Evolutionary conservation across 2,113 vertebrate species (phyloP).

Genomic region (Hippolais icterina): DNA sequence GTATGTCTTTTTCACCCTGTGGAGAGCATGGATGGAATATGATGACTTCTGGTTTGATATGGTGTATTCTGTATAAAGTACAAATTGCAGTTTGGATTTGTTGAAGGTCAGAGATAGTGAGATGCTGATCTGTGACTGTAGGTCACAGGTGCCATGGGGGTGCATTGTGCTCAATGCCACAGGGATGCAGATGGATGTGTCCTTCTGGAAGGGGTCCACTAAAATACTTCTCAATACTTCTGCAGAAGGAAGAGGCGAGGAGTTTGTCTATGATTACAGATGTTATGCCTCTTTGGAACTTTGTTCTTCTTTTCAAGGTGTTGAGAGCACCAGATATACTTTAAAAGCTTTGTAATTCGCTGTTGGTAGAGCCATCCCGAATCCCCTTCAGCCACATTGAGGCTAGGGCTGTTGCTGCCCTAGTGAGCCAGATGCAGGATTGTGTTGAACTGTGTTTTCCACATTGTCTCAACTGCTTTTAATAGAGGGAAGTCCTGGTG

Average conservation of each 20-base stretch:
- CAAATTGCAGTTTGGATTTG: not conserved
- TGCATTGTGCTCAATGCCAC: not conserved
- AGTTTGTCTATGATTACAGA: not conserved
- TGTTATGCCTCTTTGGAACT: not conserved
- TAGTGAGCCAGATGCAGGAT: not conserved
- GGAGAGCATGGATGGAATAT: not conserved
- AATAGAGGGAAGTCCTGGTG: not conserved
- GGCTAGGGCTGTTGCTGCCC: not conserved
- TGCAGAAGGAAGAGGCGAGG: not conserved
- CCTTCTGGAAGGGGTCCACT: not conserved
- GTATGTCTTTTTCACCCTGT: not conserved
- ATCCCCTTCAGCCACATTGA: not conserved
- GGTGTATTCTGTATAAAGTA: not conserved
- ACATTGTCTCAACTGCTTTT: not conserved
- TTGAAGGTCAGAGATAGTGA: not conserved
- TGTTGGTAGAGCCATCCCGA: not conserved
- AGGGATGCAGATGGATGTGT: not conserved
- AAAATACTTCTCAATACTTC: not conserved
- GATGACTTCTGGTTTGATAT: not conserved
- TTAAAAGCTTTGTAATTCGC: not conserved
- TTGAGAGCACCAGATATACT: not conserved
- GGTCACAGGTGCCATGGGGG: not conserved
- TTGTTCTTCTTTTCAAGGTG: not conserved
- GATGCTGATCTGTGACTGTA: not conserved
- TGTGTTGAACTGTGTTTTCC: not conserved